Conservation (phyloP, 2,797 vertebrate species). For the Poecile montanus region DNA sequence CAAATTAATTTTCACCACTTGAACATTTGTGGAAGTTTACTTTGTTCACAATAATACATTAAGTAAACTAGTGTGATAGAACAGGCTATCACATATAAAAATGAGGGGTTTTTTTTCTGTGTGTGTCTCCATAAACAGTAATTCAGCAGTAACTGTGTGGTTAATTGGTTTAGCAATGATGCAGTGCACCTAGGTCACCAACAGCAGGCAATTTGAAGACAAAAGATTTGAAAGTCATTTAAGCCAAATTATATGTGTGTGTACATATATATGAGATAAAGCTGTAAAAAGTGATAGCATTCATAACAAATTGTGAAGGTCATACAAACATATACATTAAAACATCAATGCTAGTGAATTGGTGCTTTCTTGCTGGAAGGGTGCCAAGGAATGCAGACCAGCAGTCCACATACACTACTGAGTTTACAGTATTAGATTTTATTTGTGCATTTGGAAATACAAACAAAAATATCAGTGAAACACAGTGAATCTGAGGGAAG, state of each 20-base stretch:
- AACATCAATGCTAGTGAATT: not conserved
- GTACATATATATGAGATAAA: not conserved
- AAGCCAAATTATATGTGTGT: not conserved
- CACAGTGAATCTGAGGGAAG: not conserved
- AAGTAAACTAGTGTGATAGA: not conserved
- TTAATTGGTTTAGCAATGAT: not conserved
- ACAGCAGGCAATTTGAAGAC: not conserved
- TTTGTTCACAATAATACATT: not conserved
- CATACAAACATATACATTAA: not conserved
- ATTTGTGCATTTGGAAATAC: constrained; percentile 39
- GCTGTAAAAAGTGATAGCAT: not conserved
- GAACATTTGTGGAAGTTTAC: not conserved
- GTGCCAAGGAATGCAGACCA: not conserved
- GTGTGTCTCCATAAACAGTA: not conserved
- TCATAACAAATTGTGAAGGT: not conserved
- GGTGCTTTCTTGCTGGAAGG: not conserved
- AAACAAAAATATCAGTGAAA: not conserved
- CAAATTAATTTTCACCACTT: not conserved
- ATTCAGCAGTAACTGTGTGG: not conserved
- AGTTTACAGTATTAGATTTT: not conserved
- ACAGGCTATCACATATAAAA: not conserved
- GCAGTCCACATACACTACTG: not conserved
- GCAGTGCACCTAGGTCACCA: not conserved
- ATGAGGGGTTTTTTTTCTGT: accelerated
- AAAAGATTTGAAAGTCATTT: not conserved